phyloP scores from a whole-genome alignment of 2,797 vertebrate genomes.

The Lacerta agilis region DNA sequence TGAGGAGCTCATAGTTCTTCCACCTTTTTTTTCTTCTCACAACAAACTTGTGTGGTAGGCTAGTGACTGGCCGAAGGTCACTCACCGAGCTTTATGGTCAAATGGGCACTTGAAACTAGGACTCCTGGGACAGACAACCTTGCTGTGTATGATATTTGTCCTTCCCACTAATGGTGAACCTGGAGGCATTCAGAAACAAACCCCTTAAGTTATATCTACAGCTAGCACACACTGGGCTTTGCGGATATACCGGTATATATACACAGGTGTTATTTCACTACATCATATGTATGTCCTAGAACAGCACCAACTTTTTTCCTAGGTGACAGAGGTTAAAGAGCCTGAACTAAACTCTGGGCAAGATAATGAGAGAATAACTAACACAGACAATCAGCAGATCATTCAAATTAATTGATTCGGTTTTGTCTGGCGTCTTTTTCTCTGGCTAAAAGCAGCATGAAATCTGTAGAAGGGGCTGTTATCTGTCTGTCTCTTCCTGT shows the following conservation, averaged over 20 bases:
- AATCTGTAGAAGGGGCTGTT: slow-evolving; percentile 69
- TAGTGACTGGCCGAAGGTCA: background rate
- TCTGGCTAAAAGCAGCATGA: slow-evolving; percentile 72
- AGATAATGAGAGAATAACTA: slow-evolving; percentile 76
- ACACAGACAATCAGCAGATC: slow-evolving; percentile 83
- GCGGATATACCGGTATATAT: background rate
- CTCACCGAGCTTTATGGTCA: background rate
- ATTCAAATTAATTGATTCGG: slow-evolving; percentile 84
- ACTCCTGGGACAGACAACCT: background rate
- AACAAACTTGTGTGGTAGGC: background rate
- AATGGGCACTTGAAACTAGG: background rate
- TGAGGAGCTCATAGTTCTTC: background rate
- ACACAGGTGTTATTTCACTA: background rate
- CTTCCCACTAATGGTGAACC: background rate
- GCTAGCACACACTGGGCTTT: background rate
- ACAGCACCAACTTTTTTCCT: background rate
- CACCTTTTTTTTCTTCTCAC: background rate
- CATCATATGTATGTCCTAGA: background rate
- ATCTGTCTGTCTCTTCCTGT: slow-evolving; percentile 70
- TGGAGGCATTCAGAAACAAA: background rate
- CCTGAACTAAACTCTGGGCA: slow-evolving; percentile 55
- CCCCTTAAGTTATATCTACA: background rate
- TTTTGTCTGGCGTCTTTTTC: slow-evolving; percentile 75
- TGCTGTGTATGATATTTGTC: background rate
- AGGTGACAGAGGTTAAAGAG: slow-evolving; percentile 46